Conservation (phyloP, 2,797 vertebrate genomes). For the Capromys pilorides region DNA sequence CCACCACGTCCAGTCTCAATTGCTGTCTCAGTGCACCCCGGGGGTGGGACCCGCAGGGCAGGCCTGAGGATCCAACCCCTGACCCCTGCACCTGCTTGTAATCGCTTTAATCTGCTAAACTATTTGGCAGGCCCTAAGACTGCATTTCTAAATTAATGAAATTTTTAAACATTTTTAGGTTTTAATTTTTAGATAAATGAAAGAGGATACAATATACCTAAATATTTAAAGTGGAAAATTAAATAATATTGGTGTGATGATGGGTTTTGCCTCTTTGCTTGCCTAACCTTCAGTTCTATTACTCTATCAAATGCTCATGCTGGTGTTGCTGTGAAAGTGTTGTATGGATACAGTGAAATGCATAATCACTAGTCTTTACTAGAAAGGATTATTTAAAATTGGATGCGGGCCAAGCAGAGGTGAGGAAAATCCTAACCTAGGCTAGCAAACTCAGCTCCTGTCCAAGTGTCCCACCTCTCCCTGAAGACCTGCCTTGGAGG, state of each 20-base stretch:
- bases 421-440: neutral
- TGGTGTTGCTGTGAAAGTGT: neutral
- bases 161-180: no score
- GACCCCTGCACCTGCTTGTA: no score
- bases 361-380: neutral
- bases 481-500: neutral
- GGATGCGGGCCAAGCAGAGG: neutral
- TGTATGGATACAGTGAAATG: neutral
- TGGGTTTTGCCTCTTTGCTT: neutral
- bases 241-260: neutral
- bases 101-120: no score
- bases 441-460: neutral
- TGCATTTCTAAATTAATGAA: no score
- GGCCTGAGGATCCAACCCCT: no score
- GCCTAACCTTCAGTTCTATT: neutral
- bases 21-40: no score
- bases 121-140: no score
- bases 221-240: neutral
- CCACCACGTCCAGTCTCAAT: no score
- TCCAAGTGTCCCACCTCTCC: neutral
- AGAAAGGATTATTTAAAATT: neutral
- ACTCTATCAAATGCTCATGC: neutral
- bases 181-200: neutral
- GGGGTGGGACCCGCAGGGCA: no score
- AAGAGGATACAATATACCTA: neutral